Evolutionary conservation across 2,888 invertebrate species (phyloP).

Genomic region (Cheilosia soror): DNA sequence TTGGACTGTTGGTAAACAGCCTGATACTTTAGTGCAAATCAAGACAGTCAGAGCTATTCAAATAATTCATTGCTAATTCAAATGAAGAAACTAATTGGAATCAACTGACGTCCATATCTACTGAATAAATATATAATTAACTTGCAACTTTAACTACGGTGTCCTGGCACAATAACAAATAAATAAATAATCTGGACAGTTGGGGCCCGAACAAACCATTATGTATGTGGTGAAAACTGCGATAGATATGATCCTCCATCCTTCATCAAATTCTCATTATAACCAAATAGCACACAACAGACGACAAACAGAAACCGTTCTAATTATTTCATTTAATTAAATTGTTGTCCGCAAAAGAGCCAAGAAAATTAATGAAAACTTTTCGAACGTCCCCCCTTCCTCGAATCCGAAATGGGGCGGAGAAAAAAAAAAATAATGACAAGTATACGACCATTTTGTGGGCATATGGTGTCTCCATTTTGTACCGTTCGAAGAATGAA

Average conservation of each 20-base stretch:
- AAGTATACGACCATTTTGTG: slow-evolving; percentile 46
- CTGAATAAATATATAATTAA: too few species aligned
- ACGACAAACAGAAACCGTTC: slow-evolving; percentile 21
- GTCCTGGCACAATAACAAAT: too few species aligned
- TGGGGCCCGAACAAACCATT: too few species aligned
- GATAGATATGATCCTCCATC: slow-evolving; percentile 4
- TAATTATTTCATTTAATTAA: slow-evolving; percentile 68
- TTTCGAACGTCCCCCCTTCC: slow-evolving; percentile 1
- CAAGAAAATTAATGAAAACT: slow-evolving; percentile 66
- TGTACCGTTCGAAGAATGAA: slow-evolving; percentile 21
- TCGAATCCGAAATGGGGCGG: not conserved
- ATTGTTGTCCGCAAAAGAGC: slow-evolving; percentile 52
- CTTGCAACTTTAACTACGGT: too few species aligned
- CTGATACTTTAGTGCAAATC: too few species aligned
- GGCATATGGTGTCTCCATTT: slow-evolving; percentile 58
- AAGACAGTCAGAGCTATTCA: too few species aligned
- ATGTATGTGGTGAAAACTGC: too few species aligned
- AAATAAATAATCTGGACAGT: too few species aligned
- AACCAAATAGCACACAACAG: not conserved
- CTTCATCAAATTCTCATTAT: slow-evolving; percentile 44
- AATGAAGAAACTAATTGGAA: too few species aligned
- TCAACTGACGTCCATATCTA: too few species aligned
- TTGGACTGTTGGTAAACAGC: too few species aligned
- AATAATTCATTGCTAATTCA: too few species aligned
- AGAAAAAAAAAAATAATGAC: slow-evolving; percentile 16